Evolutionary conservation across 2,888 invertebrate genomes (phyloP).

Genomic region (Cosmia pyralina): DNA sequence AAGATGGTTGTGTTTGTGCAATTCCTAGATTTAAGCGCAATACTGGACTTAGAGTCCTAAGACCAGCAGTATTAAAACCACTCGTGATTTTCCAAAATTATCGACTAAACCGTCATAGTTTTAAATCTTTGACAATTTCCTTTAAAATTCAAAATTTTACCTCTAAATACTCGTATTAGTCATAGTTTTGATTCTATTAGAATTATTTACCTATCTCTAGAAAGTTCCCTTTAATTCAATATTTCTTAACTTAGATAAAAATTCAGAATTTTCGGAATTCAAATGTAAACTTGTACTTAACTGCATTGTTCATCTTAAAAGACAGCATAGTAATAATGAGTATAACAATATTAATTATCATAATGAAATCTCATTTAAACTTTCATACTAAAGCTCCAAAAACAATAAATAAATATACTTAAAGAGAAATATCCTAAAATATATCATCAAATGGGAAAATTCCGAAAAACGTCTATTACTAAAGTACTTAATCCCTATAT

Average conservation of each 20-base stretch:
- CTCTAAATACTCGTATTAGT: conserved; percentile 35
- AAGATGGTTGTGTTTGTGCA: conserved; percentile 89
- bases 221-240: conserved; percentile 24
- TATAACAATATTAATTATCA: conserved; percentile 32
- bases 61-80: conserved; percentile 60
- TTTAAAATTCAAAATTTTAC: conserved; percentile 42
- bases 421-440: conserved; percentile 14
- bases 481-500: conserved; percentile 67
- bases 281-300: conserved; percentile 46
- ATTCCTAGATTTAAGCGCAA: conserved; percentile 83
- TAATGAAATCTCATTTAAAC: background rate
- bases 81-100: conserved; percentile 50
- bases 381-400: no score
- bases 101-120: conserved; percentile 15
- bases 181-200: conserved; percentile 34
- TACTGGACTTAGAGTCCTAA: conserved; percentile 81
- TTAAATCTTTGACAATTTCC: conserved; percentile 27
- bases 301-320: conserved; percentile 23
- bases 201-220: conserved; percentile 35
- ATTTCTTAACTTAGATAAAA: conserved; percentile 19
- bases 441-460: conserved; percentile 36
- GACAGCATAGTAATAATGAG: conserved; percentile 23
- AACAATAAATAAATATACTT: background rate
- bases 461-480: conserved; percentile 63
- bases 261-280: conserved; percentile 26